Evolutionary conservation across 2,888 invertebrate genomes (phyloP).

Genomic region (Andrena dorsata): DNA sequence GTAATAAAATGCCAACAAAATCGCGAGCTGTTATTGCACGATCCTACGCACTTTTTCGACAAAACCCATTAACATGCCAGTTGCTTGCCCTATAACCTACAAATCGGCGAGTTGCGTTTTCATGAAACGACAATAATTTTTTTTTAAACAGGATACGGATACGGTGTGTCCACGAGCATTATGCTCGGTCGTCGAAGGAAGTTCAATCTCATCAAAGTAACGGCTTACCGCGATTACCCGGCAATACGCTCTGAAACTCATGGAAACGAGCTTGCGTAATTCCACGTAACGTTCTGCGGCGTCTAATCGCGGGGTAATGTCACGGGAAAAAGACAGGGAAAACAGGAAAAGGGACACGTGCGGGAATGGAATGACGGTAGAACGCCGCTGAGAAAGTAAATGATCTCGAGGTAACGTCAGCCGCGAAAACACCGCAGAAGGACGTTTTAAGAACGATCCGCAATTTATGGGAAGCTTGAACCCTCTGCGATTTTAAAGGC

Average conservation of each 20-base stretch:
- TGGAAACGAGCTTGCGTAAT: slow-evolving; percentile 68
- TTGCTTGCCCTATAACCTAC: background rate
- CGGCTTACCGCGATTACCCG: slow-evolving; percentile 61
- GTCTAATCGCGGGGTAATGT: slow-evolving; percentile 60
- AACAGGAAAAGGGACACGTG: slow-evolving; percentile 44
- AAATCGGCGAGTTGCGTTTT: background rate
- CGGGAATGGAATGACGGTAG: slow-evolving; percentile 31
- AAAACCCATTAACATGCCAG: background rate
- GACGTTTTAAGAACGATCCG: background rate
- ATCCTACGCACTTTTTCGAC: background rate
- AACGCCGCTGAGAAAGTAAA: slow-evolving; percentile 52
- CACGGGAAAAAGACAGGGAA: slow-evolving; percentile 51
- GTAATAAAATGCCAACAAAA: slow-evolving; percentile 5
- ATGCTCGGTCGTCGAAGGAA: slow-evolving; percentile 57
- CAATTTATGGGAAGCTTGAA: background rate
- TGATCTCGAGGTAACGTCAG: slow-evolving; percentile 24
- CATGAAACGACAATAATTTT: slow-evolving; percentile 19
- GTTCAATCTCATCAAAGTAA: slow-evolving; percentile 72
- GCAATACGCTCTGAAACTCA: slow-evolving; percentile 62
- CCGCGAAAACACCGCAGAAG: slow-evolving; percentile 5
- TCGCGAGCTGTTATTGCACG: background rate
- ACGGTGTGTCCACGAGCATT: background rate
- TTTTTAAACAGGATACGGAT: background rate
- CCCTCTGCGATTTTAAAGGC: background rate
- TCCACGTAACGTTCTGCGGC: slow-evolving; percentile 51